Conservation (phyloP, 2,113 vertebrate species). For the Aspidoscelis tigris region DNA sequence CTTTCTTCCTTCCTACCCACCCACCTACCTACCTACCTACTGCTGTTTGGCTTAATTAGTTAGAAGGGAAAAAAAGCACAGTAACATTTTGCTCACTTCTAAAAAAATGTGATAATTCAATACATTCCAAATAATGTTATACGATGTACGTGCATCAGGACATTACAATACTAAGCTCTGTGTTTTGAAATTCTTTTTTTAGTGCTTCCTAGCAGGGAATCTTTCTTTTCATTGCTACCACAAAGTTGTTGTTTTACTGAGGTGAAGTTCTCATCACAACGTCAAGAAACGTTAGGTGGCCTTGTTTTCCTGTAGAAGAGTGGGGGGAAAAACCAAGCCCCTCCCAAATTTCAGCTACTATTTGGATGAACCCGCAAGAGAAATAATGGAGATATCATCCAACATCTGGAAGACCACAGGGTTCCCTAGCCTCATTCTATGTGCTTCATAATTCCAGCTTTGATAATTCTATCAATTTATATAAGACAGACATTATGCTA, state of each 20-base stretch:
- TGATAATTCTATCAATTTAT: conserved; percentile 23
- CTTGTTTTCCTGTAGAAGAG: not conserved
- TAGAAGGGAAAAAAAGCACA: no score
- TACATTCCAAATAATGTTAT: not conserved
- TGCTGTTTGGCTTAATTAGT: no score
- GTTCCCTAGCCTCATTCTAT: not conserved
- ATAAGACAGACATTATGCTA: conserved; percentile 1
- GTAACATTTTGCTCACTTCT: no score
- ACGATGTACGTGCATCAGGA: not conserved
- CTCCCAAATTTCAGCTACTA: not conserved
- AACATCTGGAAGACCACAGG: not conserved
- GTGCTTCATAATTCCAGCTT: not conserved
- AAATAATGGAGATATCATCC: not conserved
- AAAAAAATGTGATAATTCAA: not conserved
- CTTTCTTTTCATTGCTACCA: not conserved
- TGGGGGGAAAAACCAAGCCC: not conserved
- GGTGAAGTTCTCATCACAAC: not conserved
- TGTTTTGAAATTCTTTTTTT: not conserved
- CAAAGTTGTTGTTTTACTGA: not conserved
- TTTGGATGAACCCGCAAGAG: not conserved
- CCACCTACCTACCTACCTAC: no score
- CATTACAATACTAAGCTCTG: not conserved
- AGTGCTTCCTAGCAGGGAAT: not conserved
- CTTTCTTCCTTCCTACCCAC: no score
- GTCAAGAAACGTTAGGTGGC: not conserved